Conservation (phyloP, 2,888 invertebrate genomes). For the Lymantria monacha region DNA sequence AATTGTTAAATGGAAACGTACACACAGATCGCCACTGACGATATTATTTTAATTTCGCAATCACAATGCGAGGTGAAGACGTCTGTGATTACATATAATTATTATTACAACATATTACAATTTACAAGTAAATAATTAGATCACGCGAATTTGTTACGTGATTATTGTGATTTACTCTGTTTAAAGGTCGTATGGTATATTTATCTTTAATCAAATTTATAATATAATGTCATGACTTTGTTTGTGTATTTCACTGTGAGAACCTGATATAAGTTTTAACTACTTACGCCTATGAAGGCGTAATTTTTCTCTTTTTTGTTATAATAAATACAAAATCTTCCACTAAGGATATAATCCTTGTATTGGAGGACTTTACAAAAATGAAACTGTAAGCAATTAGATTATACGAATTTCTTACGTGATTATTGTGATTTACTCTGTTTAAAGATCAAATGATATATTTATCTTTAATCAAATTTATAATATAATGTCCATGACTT, state of each 20-base stretch:
- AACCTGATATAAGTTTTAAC: neutral
- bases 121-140: conserved; percentile 30
- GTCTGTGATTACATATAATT: conserved; percentile 16
- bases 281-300: too few species aligned
- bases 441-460: conserved; percentile 6
- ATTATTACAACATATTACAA: conserved; percentile 23
- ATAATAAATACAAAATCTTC: too few species aligned
- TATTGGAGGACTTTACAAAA: too few species aligned
- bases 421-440: conserved; percentile 2
- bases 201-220: neutral
- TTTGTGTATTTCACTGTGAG: neutral
- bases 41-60: conserved; percentile 38
- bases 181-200: conserved; percentile 6
- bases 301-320: too few species aligned
- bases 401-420: conserved; percentile 25
- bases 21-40: conserved; percentile 21
- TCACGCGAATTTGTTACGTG: conserved; percentile 23
- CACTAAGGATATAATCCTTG: too few species aligned
- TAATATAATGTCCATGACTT: neutral
- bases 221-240: neutral
- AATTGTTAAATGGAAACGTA: conserved; percentile 10
- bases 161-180: conserved; percentile 1
- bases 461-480: neutral
- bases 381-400: conserved; percentile 36
- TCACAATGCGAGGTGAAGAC: conserved; percentile 33